phyloP scores from a whole-genome alignment of 2,888 invertebrate species.

The Endomychus coccineus region DNA sequence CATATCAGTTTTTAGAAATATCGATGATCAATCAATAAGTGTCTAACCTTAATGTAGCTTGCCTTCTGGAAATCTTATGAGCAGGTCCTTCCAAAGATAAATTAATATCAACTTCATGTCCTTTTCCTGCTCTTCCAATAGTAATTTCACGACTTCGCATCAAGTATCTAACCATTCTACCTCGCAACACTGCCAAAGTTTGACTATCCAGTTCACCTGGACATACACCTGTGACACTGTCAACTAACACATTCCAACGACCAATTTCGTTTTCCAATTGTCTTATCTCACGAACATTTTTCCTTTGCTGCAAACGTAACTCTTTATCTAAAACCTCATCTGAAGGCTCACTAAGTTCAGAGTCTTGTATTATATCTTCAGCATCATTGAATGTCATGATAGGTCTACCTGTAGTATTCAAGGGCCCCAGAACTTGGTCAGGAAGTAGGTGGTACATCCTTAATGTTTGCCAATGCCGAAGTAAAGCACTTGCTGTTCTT shows the following conservation, averaged over 20 bases:
- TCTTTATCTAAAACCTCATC: slow-evolving; percentile 79
- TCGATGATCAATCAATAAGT: no score
- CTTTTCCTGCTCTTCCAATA: slow-evolving; percentile 83
- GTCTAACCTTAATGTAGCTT: slow-evolving; percentile 72
- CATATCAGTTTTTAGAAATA: no score
- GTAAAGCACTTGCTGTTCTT: slow-evolving; percentile 76
- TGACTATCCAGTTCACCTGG: slow-evolving; percentile 88
- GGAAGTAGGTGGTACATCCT: slow-evolving; percentile 86
- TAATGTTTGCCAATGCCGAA: slow-evolving; percentile 87
- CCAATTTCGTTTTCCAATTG: slow-evolving; percentile 77
- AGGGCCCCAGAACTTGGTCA: slow-evolving; percentile 66
- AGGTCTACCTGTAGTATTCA: slow-evolving; percentile 35
- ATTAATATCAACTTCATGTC: slow-evolving; percentile 88
- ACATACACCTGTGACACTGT: slow-evolving; percentile 77
- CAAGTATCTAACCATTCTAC: slow-evolving; percentile 84
- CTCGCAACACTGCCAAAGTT: slow-evolving; percentile 86
- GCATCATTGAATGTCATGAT: slow-evolving; percentile 81
- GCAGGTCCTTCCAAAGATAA: slow-evolving; percentile 89
- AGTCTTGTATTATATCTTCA: slow-evolving; percentile 80
- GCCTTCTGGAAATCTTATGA: slow-evolving; percentile 85
- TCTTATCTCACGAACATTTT: slow-evolving; percentile 61
- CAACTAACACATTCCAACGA: slow-evolving; percentile 89
- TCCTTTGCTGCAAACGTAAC: slow-evolving; percentile 63
- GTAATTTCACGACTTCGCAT: slow-evolving; percentile 95
- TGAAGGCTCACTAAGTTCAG: slow-evolving; percentile 70